phyloP scores from a whole-genome alignment of 2,888 invertebrate genomes.

The Pollenia labialis region DNA sequence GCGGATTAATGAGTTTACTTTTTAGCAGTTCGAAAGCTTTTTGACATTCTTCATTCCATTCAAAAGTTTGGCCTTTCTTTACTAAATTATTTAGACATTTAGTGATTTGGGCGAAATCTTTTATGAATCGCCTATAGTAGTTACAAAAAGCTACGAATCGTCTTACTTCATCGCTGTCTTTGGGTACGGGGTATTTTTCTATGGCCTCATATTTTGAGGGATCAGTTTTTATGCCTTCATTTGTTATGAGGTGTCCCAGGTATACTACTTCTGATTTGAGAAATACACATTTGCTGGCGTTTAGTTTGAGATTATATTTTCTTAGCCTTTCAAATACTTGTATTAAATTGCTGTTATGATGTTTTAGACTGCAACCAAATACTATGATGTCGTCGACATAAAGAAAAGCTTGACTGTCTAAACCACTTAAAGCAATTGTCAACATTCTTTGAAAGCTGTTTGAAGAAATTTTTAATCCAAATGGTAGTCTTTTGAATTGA shows the following conservation, averaged over 20 bases:
- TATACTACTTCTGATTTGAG: constrained; percentile 27
- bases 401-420: constrained; percentile 17
- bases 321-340: constrained; percentile 4
- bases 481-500: constrained; percentile 29
- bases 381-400: constrained; percentile 12
- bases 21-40: no score
- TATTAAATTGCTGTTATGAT: constrained; percentile 10
- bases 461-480: constrained; percentile 21
- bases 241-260: constrained; percentile 30
- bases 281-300: constrained; percentile 27
- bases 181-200: constrained; percentile 39
- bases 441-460: constrained; percentile 23
- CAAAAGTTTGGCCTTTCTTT: no score
- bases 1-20: background rate
- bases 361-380: constrained; percentile 19
- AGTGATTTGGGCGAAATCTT: constrained; percentile 19
- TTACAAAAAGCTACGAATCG: background rate
- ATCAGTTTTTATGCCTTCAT: constrained; percentile 27
- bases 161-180: constrained; percentile 7
- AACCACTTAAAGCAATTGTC: constrained; percentile 22
- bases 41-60: no score
- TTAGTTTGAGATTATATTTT: constrained; percentile 13
- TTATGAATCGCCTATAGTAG: constrained; percentile 11
- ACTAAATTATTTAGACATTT: background rate
- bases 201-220: constrained; percentile 19